phyloP scores from a whole-genome alignment of 2,113 vertebrate genomes.

The Semicossyphus pulcher region DNA sequence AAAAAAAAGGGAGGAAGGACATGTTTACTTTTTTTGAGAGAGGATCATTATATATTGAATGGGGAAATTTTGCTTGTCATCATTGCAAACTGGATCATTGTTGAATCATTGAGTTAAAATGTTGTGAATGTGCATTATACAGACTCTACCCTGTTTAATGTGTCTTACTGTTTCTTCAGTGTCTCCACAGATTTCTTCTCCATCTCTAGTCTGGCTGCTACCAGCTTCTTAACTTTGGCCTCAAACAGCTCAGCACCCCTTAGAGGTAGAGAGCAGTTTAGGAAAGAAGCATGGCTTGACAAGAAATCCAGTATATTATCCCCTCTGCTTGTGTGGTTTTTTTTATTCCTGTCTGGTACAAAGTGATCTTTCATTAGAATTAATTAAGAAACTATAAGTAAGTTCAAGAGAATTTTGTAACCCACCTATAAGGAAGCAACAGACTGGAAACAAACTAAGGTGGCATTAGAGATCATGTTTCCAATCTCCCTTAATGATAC shows the following conservation, averaged over 20 bases:
- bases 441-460: too few relatives aligned
- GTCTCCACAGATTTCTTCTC: conserved; percentile 81
- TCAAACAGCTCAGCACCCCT: conserved; percentile 86
- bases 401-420: neutral
- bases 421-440: neutral
- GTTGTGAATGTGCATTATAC: neutral
- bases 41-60: neutral
- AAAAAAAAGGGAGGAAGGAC: conserved; percentile 24
- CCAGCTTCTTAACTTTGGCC: conserved; percentile 81
- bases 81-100: too few relatives aligned
- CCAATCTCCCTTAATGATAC: neutral
- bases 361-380: neutral
- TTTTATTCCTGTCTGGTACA: neutral
- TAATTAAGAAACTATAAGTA: neutral
- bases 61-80: too few relatives aligned
- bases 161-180: conserved; percentile 81
- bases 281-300: neutral
- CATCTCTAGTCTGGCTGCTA: conserved; percentile 75
- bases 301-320: neutral
- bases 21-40: neutral
- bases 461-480: neutral
- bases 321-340: neutral
- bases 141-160: neutral
- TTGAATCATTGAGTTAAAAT: neutral
- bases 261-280: neutral